Base-by-base conservation (phyloP, 2,797 vertebrate species). In the Macrochelys suwanniensis region DNA sequence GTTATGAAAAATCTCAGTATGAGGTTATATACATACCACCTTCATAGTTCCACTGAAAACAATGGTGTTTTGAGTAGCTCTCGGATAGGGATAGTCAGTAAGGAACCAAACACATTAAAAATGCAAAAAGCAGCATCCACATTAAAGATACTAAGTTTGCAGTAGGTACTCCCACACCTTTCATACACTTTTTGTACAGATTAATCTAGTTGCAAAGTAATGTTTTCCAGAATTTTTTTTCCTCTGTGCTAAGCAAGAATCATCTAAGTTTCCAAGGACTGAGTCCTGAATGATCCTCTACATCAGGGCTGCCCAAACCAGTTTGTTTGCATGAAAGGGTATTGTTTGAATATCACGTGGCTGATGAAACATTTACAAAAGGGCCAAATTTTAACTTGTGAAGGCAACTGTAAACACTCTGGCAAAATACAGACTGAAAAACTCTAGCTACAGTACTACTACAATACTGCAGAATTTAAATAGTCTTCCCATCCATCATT, bases 41-140 rank as follows among this genome's bases (percentile, higher is more conserved):
- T 15, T 11, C 57, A 68, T 13, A 25, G 23, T 54, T 28, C 76
- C 21, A 45, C 53, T 11, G 53, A 31, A 50, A 47, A 92, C 86
- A 13, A 19, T 17, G 10, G 1, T 4, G 2, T 8, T 56, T 28
- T 0, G 0, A 6, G 12, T 80, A 28, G 31, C 53, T 28, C 79
- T 83, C 47, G n/a, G 6, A 1, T 1, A 10, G 79, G 76, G 59
- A 76, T 9, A 23, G 0, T 0, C 54, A 54, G 37, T 0, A 0
- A 85, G 80, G 11, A 94, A 54, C 13, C 9, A 5, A 37, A 12
- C 68, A 71, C 19, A 25, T 11, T 71, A 71, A 77, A 68, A 59
- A 80, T 77, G 0, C 5, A 42, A n/a, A 0, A 25, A 61, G 37
- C 80, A 87, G 77, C 33, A n/a, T 57, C 57, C 47, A 21, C 1